Conservation (phyloP, 2,888 invertebrate species). For the Caenorhabditis panamensis region DNA sequence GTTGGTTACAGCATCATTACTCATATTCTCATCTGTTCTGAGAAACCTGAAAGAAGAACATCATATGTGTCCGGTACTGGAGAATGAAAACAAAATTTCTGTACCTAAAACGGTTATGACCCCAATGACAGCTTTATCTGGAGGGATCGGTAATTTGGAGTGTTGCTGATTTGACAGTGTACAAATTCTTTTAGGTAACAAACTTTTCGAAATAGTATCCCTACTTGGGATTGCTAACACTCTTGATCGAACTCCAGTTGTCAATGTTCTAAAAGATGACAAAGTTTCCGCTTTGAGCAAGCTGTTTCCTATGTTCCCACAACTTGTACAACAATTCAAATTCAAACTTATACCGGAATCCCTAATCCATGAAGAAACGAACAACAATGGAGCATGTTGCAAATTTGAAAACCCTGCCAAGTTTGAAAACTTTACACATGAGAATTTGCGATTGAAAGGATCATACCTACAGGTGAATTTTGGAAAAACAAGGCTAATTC, state of each 20-base stretch:
- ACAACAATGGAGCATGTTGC: neutral
- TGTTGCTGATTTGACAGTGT: neutral
- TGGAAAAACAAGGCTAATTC: too few species aligned
- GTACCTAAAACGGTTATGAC: neutral
- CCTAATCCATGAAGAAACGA: neutral
- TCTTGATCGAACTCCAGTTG: neutral
- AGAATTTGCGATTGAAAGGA: neutral
- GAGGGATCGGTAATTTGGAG: neutral
- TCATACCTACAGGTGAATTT: conserved; percentile 1
- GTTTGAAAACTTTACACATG: neutral
- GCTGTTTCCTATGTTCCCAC: neutral
- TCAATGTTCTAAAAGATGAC: neutral
- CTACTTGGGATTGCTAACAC: conserved; percentile 1
- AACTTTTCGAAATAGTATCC: neutral
- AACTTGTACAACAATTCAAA: neutral
- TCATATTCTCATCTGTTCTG: too few species aligned
- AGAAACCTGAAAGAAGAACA: too few species aligned
- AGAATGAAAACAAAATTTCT: too few species aligned
- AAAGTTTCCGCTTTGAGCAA: neutral
- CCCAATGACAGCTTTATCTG: neutral
- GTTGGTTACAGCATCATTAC: too few species aligned
- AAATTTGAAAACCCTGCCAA: neutral
- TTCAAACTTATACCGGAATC: neutral
- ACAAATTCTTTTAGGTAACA: neutral
- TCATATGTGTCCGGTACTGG: too few species aligned